Conservation (phyloP, 2,888 invertebrate genomes). For the Sturmia bella region DNA sequence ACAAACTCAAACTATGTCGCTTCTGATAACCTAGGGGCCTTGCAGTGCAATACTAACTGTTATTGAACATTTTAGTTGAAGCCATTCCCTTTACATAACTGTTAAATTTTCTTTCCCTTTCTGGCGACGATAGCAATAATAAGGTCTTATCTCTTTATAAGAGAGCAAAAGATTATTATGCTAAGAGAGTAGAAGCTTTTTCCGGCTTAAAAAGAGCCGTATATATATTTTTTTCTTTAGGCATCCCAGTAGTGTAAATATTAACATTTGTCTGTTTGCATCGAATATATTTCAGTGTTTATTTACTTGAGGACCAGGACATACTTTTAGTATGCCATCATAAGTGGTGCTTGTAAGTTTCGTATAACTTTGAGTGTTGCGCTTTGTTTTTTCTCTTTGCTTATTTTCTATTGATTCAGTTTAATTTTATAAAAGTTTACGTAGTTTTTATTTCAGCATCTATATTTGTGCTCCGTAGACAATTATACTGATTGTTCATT, state of each 20-base stretch:
- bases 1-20: not conserved
- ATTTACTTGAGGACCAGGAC: slow-evolving; percentile 38
- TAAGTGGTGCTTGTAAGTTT: slow-evolving; percentile 64
- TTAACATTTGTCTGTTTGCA: not conserved
- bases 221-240: not conserved
- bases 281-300: slow-evolving; percentile 30
- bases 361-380: slow-evolving; percentile 37
- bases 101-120: slow-evolving; percentile 53
- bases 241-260: not conserved
- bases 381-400: slow-evolving; percentile 1
- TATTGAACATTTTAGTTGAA: not conserved
- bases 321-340: slow-evolving; percentile 61
- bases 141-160: not conserved
- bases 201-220: not conserved
- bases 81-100: not conserved
- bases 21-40: not conserved
- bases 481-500: slow-evolving; percentile 53
- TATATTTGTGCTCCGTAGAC: slow-evolving; percentile 4
- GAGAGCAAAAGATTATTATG: not conserved
- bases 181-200: slow-evolving; percentile 49
- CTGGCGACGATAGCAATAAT: slow-evolving; percentile 61
- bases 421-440: slow-evolving; percentile 35
- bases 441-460: slow-evolving; percentile 5
- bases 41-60: not conserved
- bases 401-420: slow-evolving; percentile 50